Percentiles rank a stretch among this genome's conserved stretches.
Conservation (phyloP, 2,113 vertebrate species). For the Guaruba guarouba region DNA sequence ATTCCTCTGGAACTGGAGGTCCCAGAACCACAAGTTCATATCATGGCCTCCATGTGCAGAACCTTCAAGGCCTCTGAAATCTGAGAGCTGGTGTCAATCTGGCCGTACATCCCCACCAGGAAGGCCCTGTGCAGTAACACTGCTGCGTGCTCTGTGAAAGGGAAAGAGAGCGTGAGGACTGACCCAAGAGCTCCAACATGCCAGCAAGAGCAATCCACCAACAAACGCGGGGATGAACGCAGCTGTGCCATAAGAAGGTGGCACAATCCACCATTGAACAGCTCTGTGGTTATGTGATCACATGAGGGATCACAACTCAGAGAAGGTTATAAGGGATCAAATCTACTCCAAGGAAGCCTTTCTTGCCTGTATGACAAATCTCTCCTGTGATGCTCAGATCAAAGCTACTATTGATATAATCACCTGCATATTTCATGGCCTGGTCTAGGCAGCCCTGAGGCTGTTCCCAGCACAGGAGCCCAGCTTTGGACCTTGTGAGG, state of each 20-base stretch:
- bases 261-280: not conserved
- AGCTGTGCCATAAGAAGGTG: not conserved
- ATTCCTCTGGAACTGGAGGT: not conserved
- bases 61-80: constrained; percentile 94
- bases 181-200: not conserved
- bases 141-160: constrained; percentile 85
- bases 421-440: not conserved
- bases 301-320: not conserved
- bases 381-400: not conserved
- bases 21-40: constrained; percentile 64
- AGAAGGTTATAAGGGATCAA: not conserved
- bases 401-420: not conserved
- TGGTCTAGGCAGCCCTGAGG: not conserved
- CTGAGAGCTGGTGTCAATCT: constrained; percentile 93
- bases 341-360: not conserved
- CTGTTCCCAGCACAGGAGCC: not conserved
- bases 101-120: constrained; percentile 93
- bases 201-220: not conserved
- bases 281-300: not conserved
- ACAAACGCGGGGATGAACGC: not conserved
- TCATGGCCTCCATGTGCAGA: constrained; percentile 92
- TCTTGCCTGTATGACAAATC: not conserved
- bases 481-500: not conserved
- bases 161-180: not conserved
- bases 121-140: constrained; percentile 94